phyloP scores from a whole-genome alignment of 2,797 vertebrate species.

The Manis javanica region DNA sequence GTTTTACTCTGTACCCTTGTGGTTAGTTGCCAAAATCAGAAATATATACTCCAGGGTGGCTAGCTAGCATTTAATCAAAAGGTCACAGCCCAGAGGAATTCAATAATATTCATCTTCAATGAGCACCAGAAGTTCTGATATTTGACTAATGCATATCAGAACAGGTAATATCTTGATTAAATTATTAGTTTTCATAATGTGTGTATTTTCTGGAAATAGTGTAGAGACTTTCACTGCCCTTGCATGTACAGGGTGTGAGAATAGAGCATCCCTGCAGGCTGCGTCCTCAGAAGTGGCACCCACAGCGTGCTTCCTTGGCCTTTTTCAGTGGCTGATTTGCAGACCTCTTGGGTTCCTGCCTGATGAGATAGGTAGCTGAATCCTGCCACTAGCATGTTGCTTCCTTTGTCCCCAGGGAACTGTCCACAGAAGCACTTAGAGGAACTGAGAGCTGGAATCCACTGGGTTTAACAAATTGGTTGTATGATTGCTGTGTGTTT shows the following conservation, averaged over 20 bases:
- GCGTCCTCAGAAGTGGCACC: background rate
- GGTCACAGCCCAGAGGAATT: background rate
- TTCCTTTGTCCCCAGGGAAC: background rate
- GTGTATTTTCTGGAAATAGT: background rate
- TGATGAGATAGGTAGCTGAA: background rate
- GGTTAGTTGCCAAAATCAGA: background rate
- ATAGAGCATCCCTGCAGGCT: background rate
- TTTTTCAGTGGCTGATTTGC: background rate
- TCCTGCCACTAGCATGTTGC: background rate
- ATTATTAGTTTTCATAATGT: background rate
- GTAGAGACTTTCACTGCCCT: background rate
- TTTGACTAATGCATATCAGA: background rate
- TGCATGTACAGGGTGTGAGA: background rate
- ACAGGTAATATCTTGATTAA: background rate
- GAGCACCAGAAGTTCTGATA: background rate
- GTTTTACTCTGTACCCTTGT: background rate
- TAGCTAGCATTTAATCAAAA: slow-evolving; percentile 7
- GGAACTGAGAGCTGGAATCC: background rate
- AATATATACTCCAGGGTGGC: background rate
- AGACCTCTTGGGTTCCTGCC: background rate
- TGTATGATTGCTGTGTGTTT: background rate
- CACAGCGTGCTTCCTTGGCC: background rate
- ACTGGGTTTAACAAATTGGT: background rate
- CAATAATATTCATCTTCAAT: background rate
- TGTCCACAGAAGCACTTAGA: background rate